Evolutionary conservation across 2,888 invertebrate species (phyloP).

Genomic region (Limnephilus marmoratus): DNA sequence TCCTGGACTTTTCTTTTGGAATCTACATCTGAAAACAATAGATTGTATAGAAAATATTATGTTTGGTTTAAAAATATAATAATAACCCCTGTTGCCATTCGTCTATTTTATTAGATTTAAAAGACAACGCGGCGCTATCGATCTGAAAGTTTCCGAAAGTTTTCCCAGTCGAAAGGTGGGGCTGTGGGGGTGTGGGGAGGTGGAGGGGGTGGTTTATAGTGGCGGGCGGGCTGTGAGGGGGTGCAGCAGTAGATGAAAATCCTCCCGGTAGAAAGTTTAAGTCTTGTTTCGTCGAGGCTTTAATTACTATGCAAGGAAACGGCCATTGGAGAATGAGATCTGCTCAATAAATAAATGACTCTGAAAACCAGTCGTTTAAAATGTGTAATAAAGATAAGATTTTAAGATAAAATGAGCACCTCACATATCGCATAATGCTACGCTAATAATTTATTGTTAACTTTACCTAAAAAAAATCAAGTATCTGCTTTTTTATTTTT

Average conservation of each 20-base stretch:
- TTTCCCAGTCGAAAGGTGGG: constrained; percentile 31
- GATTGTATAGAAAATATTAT: too few species aligned
- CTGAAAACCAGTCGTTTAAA: too few species aligned
- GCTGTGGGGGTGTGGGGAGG: neutral
- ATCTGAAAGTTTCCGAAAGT: constrained; percentile 39
- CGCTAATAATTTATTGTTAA: too few species aligned
- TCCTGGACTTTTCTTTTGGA: too few species aligned
- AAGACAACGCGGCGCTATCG: constrained; percentile 39
- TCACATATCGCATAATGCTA: too few species aligned
- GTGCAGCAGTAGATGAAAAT: constrained; percentile 60
- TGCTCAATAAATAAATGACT: neutral
- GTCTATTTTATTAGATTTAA: constrained; percentile 23
- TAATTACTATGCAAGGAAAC: constrained; percentile 63
- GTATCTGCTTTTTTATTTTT: too few species aligned
- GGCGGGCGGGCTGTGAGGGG: neutral
- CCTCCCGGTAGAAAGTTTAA: constrained; percentile 62
- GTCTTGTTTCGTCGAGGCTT: constrained; percentile 59
- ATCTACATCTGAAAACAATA: too few species aligned
- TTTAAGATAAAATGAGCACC: too few species aligned
- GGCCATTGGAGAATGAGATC: constrained; percentile 38
- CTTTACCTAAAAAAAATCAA: too few species aligned
- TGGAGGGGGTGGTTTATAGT: neutral
- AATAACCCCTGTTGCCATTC: neutral
- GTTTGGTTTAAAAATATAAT: neutral
- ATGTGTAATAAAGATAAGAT: too few species aligned